phyloP scores from a whole-genome alignment of 2,888 invertebrate genomes.

The Loripinus fragilis region DNA sequence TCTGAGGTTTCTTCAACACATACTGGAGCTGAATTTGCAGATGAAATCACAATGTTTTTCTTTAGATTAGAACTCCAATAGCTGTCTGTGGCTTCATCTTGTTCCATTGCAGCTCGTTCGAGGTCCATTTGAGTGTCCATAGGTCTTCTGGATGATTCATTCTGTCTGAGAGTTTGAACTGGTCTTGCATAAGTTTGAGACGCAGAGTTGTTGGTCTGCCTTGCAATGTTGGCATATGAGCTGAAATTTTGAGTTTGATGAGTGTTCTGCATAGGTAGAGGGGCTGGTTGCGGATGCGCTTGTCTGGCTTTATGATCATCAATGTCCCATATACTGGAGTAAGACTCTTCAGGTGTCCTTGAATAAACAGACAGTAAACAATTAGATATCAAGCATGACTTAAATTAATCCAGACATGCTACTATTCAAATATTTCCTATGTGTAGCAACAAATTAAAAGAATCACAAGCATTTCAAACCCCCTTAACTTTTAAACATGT shows the following conservation, averaged over 20 bases:
- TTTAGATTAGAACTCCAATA: background rate
- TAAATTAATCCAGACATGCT: too few species aligned
- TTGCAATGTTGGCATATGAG: background rate
- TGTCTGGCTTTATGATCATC: background rate
- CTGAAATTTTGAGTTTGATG: background rate
- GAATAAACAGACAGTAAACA: too few species aligned
- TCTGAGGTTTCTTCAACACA: background rate
- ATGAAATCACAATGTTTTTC: background rate
- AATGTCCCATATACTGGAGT: constrained; percentile 12
- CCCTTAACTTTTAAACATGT: too few species aligned
- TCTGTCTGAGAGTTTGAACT: background rate
- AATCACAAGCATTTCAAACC: too few species aligned
- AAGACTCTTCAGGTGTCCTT: too few species aligned
- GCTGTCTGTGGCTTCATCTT: background rate
- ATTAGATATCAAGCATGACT: too few species aligned
- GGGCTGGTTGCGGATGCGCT: background rate
- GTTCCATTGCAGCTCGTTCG: constrained; percentile 2
- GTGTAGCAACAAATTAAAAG: too few species aligned
- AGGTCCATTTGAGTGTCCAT: constrained; percentile 15
- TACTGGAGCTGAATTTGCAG: background rate
- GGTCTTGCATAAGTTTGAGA: background rate
- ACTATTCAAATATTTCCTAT: too few species aligned
- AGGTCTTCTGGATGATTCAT: background rate
- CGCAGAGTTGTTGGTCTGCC: background rate
- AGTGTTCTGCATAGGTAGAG: background rate